These are phyloP conservation scores for Yponomeuta plumbellus DNA, from an alignment of 2,888 invertebrate species.

Conservation along the genomic window DNA sequence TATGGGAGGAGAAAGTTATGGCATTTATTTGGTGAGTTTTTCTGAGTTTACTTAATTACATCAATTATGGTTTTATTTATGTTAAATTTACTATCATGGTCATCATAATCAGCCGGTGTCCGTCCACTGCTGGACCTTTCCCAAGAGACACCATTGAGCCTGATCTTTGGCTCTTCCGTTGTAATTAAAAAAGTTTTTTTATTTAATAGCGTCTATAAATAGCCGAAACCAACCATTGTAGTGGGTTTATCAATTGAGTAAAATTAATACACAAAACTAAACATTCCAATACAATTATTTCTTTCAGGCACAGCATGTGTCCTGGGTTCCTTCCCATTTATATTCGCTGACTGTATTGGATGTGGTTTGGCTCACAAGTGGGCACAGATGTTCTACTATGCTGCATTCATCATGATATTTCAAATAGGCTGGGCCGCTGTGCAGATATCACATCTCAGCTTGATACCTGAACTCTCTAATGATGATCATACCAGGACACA, in stretches of 20 bases:
- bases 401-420: slow-evolving; percentile 86
- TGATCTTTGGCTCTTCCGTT: too few relatives aligned
- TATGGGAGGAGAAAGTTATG: slow-evolving; percentile 92
- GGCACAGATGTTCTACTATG: slow-evolving; percentile 85
- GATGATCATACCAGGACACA: slow-evolving; percentile 85
- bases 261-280: not conserved
- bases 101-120: too few relatives aligned
- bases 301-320: slow-evolving; percentile 85
- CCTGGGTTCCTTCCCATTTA: slow-evolving; percentile 87
- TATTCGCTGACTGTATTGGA: slow-evolving; percentile 86
- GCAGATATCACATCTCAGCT: slow-evolving; percentile 92
- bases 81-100: too few relatives aligned
- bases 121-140: too few relatives aligned
- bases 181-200: too few relatives aligned
- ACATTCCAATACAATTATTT: not conserved
- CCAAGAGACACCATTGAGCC: too few relatives aligned
- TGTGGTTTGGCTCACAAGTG: slow-evolving; percentile 79
- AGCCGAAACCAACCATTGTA: not conserved
- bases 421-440: slow-evolving; percentile 96
- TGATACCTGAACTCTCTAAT: slow-evolving; percentile 88
- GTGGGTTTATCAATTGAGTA: not conserved
- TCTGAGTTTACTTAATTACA: slow-evolving; percentile 11
- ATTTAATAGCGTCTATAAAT: too few relatives aligned
- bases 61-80: too few relatives aligned
- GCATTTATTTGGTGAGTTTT: slow-evolving; percentile 88